Evolutionary conservation across 1,140 invertebrate genomes (phyloP), one percentile per base, ranked within the genome.

Genomic region (Philopotamus ludificatus): DNA sequence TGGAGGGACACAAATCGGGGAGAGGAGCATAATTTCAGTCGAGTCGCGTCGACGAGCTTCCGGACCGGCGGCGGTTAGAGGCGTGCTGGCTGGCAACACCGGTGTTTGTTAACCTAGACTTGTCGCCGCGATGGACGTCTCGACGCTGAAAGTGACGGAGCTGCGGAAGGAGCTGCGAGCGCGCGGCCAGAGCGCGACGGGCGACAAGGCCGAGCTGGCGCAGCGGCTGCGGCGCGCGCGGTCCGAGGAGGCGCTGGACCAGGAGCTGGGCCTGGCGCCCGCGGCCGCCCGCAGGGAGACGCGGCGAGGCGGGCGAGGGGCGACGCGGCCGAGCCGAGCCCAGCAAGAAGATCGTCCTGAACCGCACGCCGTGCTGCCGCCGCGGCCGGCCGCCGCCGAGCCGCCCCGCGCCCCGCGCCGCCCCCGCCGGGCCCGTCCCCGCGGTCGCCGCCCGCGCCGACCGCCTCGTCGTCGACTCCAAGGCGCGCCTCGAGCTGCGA

Each of bases 151-250:
- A 82, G 89, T 91, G 25, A 84, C 87, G 7, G 91, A 94, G 74
- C 79, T 94, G 66, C 90, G 89, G 70, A 84, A 86, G 71, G 90
- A 92, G 76, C 77, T 93, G 23, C 93, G 93, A 77, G 78, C 85
- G 65, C 84, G 89, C 72, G 90, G 89, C 42, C 77, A 93, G 12
- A 78, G 86, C 15, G 84, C 85, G 12, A 79, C 85, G 44, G 92
- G 91, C 9, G 92, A 92, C 73, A 94, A 93, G 83, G 88, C 82
- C 26, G 90, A 93, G 71, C 77, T 94, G 39, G 77, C 90, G 20
- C 86, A 89, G 63, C 83, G 91, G 68, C 80, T 94, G 47, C 87
- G 89, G 73, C 76, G 84, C 42, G 85, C 86, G 2, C 75, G 89
- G 55, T 67, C 81, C 50, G 75, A 77, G 61, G 78, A 79, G 15